Evolutionary conservation across 2,888 invertebrate genomes (phyloP), one percentile per base, ranked within the genome.

Genomic region (Apamea monoglypha): DNA sequence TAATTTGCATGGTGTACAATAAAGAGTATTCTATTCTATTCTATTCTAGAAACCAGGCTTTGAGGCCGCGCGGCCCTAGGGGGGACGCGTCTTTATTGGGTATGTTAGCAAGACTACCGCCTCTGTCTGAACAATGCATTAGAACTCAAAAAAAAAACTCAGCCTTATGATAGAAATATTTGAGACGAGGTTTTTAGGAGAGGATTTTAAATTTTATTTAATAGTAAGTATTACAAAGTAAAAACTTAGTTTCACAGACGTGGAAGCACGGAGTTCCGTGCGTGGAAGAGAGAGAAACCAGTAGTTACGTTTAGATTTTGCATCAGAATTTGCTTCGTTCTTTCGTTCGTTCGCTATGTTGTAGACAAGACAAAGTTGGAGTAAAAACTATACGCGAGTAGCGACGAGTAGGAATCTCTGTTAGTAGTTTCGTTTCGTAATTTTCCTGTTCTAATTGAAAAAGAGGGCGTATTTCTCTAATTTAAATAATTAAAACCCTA

Each of bases 401-500:
- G 59, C 79, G 82, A 80, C 61, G 80, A 81, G 67, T 74, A 83
- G 66, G 73, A 86, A 84, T 88, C 73, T 81, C 80, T 84, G 59
- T 32, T 80, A 80, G 18, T 56, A 83, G 79, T 86, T 82, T 89
- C 78, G 84, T 90, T 88, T 88, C 88, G 88, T 83, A 88, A 82
- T 90, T 88, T 86, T 84, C 78, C 74, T 82, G 86, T 85, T 82
- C 59, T 87, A 84, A 84, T 87, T 85, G 75, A 81, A 86, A 89
- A 87, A 90, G 82, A 85, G 88, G 90, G 88, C 87, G 89, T 89
- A 90, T 83, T 83, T 80, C 72, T 82, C 18, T 80, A 76, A 78
- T 76, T 87, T 80, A 16, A 67, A 69, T 81, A 47, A 18, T 53
- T 72, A 66, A 70, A 74, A 61, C 40, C 50, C 18, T 29, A n/a